These are phyloP conservation scores for Donacobius atricapilla DNA, from an alignment of 2,113 vertebrate species.

Conservation along the genomic window DNA sequence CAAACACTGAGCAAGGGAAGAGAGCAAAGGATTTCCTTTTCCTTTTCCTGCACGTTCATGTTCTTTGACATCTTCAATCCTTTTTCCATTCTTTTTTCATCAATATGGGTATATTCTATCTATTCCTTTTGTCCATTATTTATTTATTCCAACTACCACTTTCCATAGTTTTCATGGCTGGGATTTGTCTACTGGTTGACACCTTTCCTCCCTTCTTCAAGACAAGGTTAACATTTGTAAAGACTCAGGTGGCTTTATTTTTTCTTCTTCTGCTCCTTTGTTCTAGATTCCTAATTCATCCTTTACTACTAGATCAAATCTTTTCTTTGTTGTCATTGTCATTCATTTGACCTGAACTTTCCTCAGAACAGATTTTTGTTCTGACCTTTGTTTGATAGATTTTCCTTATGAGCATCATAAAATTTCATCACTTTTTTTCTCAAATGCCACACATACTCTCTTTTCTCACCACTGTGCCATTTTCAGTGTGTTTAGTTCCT, in stretches of 20 bases:
- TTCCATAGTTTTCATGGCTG: not conserved
- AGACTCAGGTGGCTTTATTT: not conserved
- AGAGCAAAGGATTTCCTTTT: not conserved
- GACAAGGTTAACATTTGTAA: not conserved
- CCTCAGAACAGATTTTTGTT: not conserved
- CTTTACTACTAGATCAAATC: not conserved
- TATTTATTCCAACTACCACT: not conserved
- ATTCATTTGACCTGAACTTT: slow-evolving; percentile 37
- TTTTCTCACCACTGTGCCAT: not conserved
- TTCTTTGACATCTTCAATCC: not conserved
- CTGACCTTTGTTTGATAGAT: slow-evolving; percentile 34
- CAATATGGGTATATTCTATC: not conserved
- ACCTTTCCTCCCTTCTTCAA: not conserved
- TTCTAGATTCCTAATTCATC: not conserved
- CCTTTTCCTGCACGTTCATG: not conserved
- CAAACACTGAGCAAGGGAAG: not conserved
- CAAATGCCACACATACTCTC: not conserved
- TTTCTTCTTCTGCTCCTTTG: not conserved
- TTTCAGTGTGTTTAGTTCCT: not conserved
- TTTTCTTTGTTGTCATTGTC: not conserved
- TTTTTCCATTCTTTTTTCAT: not conserved
- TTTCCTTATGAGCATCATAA: not conserved
- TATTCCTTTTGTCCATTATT: not conserved
- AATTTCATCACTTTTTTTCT: not conserved
- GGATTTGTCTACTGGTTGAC: not conserved